A percentile compares a stretch with the other conserved stretches of the same genome.
These are phyloP conservation scores for Spodoptera littoralis DNA, from an alignment of 2,888 invertebrate species.

Conservation along the genomic window DNA sequence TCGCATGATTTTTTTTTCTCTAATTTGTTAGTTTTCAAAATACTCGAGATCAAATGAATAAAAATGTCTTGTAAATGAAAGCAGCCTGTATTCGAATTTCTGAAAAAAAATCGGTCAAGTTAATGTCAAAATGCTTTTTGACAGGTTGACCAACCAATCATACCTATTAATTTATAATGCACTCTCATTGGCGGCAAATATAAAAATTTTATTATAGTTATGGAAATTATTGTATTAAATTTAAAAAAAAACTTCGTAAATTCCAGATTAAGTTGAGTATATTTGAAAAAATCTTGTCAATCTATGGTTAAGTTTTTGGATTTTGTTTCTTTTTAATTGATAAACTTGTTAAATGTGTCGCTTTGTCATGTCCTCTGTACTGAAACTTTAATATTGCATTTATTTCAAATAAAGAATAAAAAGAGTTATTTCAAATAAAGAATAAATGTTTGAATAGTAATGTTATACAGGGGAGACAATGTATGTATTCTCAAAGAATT, in stretches of 20 bases:
- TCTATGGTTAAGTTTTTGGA: not conserved
- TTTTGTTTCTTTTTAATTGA: slow-evolving; percentile 17
- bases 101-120: too few relatives aligned
- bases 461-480: slow-evolving; percentile 18
- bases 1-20: slow-evolving; percentile 4
- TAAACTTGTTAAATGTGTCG: slow-evolving; percentile 19
- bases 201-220: too few relatives aligned
- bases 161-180: too few relatives aligned
- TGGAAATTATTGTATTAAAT: too few relatives aligned
- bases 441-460: slow-evolving; percentile 37
- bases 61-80: not conserved
- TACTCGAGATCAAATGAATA: slow-evolving; percentile 7
- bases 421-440: slow-evolving; percentile 21
- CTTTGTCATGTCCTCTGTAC: slow-evolving; percentile 36
- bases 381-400: slow-evolving; percentile 34
- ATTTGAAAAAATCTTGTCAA: too few relatives aligned
- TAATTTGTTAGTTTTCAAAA: slow-evolving; percentile 13
- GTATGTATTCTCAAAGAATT: slow-evolving; percentile 32
- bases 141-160: too few relatives aligned
- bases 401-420: slow-evolving; percentile 7
- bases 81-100: too few relatives aligned
- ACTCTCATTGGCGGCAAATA: too few relatives aligned
- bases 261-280: not conserved
- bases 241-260: too few relatives aligned
- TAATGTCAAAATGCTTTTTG: too few relatives aligned